phyloP scores from a whole-genome alignment of 1,140 invertebrate species.

The Pogonognathellus flavescens region DNA sequence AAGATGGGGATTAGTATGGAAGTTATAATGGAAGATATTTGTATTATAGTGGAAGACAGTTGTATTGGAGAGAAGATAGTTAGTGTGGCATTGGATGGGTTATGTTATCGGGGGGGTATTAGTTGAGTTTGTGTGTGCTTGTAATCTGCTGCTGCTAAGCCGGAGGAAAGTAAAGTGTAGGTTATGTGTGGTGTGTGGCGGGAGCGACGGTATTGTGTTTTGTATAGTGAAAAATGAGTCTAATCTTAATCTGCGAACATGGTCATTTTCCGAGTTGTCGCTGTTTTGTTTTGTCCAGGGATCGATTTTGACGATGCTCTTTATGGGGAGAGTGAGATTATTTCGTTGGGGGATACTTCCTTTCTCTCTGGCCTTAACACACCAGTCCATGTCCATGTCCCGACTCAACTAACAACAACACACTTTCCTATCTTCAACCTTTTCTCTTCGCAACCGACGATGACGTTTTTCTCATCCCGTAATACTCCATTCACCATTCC shows the following conservation, averaged over 20 bases:
- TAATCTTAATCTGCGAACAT: slow-evolving; percentile 10
- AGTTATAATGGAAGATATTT: too few species aligned
- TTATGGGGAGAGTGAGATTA: slow-evolving; percentile 9
- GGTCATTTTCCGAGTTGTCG: slow-evolving; percentile 7
- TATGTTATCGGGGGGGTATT: too few species aligned
- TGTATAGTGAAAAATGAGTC: neutral
- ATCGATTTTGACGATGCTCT: slow-evolving; percentile 9
- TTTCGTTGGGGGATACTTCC: neutral
- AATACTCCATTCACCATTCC: neutral
- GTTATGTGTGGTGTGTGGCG: too few species aligned
- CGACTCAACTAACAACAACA: neutral
- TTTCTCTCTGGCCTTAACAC: neutral
- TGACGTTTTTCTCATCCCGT: neutral
- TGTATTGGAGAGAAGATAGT: too few species aligned
- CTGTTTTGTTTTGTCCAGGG: slow-evolving; percentile 8
- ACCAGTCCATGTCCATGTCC: neutral
- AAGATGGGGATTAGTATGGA: neutral
- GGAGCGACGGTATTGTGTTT: too few species aligned
- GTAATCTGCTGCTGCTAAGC: too few species aligned
- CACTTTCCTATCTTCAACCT: neutral
- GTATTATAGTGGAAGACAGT: too few species aligned
- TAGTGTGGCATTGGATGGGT: too few species aligned
- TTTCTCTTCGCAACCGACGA: neutral
- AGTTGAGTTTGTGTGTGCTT: neutral
- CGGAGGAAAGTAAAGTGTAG: too few species aligned